Conservation (phyloP, 2,113 vertebrate genomes). For the Macquaria australasica region DNA sequence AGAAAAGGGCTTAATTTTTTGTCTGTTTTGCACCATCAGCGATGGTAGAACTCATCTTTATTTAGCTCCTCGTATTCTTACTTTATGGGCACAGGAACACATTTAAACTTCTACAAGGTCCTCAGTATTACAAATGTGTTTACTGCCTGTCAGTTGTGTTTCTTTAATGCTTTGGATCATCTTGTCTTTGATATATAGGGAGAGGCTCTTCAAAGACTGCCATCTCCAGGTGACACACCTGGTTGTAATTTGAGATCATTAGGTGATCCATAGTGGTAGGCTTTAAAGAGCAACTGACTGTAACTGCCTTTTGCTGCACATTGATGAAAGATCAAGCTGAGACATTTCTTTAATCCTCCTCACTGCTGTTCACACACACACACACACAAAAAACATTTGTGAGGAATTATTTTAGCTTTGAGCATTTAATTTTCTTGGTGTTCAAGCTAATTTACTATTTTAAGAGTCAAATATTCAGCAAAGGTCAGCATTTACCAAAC, state of each 20-base stretch:
- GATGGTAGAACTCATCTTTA: neutral
- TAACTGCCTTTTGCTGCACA: neutral
- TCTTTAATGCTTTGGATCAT: neutral
- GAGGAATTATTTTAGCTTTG: neutral
- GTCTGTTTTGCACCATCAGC: neutral
- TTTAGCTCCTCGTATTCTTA: neutral
- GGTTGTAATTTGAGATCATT: constrained; percentile 45
- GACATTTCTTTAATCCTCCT: neutral
- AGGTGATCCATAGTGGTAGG: neutral
- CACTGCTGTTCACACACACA: neutral
- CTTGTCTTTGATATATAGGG: neutral
- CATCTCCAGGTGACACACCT: constrained; percentile 26
- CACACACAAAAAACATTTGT: neutral
- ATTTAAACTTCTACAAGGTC: neutral
- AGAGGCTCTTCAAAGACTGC: constrained; percentile 6
- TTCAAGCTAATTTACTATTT: neutral
- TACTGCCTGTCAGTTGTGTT: no score
- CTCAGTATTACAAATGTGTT: neutral
- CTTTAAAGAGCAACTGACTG: neutral
- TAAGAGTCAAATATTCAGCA: neutral
- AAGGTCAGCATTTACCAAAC: neutral
- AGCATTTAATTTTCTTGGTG: neutral
- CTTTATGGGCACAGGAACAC: neutral
- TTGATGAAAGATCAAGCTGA: neutral
- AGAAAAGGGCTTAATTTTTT: neutral